A percentile compares a stretch with the other conserved stretches of the same genome.
Evolutionary conservation across 2,888 invertebrate species (phyloP).

Genomic region (Heliconius ethilla): DNA sequence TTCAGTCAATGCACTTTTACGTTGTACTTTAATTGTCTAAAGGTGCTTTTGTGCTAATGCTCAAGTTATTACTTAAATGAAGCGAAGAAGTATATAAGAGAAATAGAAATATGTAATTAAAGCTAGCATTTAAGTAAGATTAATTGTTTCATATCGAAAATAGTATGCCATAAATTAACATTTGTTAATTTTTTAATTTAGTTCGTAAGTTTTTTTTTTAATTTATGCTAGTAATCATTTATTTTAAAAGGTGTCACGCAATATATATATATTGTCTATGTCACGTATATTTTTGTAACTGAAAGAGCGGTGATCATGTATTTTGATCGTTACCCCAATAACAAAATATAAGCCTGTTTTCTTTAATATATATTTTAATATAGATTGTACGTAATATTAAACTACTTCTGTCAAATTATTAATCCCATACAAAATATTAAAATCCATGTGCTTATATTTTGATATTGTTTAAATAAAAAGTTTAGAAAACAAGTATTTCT

Average conservation of each 20-base stretch:
- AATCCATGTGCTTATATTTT: too few relatives aligned
- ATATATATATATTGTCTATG: background rate
- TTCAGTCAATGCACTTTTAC: too few relatives aligned
- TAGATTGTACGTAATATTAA: too few relatives aligned
- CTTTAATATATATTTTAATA: too few relatives aligned
- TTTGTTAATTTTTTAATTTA: slow-evolving; percentile 28
- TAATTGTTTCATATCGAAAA: slow-evolving; percentile 47
- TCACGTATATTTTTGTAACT: background rate
- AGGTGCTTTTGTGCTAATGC: slow-evolving; percentile 31
- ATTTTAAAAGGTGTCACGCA: background rate
- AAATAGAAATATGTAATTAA: slow-evolving; percentile 17
- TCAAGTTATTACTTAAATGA: slow-evolving; percentile 12
- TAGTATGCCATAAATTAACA: slow-evolving; percentile 75
- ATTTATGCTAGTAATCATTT: background rate
- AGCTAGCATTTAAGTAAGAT: slow-evolving; percentile 39
- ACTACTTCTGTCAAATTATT: background rate
- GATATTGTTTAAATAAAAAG: too few relatives aligned
- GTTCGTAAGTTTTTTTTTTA: slow-evolving; percentile 9
- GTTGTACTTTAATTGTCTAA: slow-evolving; percentile 3
- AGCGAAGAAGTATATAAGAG: slow-evolving; percentile 9
- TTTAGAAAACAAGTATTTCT: too few relatives aligned
- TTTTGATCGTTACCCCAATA: background rate
- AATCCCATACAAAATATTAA: background rate
- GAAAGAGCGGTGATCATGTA: background rate
- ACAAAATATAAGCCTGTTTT: background rate